Base-by-base conservation (phyloP, 2,797 vertebrate species). In the Diplodus sargus region DNA sequence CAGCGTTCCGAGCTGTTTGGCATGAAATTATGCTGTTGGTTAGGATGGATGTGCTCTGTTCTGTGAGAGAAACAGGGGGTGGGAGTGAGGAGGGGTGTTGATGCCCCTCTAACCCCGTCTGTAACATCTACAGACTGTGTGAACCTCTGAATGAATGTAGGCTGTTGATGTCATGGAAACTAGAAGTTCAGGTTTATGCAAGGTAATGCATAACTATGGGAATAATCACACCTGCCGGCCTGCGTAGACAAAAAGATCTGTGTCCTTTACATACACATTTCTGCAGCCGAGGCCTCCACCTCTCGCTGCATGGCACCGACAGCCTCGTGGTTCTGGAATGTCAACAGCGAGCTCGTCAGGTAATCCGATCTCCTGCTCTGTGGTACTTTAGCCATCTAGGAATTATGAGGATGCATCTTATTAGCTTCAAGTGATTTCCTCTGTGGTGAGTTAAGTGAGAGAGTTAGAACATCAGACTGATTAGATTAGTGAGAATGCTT, bases 21-120 rank as follows among this genome's bases (percentile, higher is more conserved):
- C 87, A 64, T 90, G 88, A 89, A 85, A 88, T 87, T 79, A 75
- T 79, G 74, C 72, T 57, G 30, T 73, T 58, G 70, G 71, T 75
- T 10, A 53, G 70, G 49, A 81, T 11, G 54, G 65, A 86, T 78
- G 76, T 82, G 67, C 56, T 81, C 61, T 47, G 56, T 63, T 80
- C 64, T 79, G 53, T 9, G 25, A 62, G 60, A 42, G 72, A 78
- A 74, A 64, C 9, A 34, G 49, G 28, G 23, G 45, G 64, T 28
- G 45, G 47, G 70, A 62, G 28, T 79, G 78, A 76, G 74, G 69
- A 52, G 66, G 60, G 74, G 34, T 1, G 11, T 54, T 49, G 30
- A 71, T 60, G 58, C 70, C 56, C 9, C 30, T 61, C 47, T 39
- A 25, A 59, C 25, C 69, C 54, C 57, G 0, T 73, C 80, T 74